Conservation (phyloP, 1,140 invertebrate genomes). For the Bombus soroeensis region DNA sequence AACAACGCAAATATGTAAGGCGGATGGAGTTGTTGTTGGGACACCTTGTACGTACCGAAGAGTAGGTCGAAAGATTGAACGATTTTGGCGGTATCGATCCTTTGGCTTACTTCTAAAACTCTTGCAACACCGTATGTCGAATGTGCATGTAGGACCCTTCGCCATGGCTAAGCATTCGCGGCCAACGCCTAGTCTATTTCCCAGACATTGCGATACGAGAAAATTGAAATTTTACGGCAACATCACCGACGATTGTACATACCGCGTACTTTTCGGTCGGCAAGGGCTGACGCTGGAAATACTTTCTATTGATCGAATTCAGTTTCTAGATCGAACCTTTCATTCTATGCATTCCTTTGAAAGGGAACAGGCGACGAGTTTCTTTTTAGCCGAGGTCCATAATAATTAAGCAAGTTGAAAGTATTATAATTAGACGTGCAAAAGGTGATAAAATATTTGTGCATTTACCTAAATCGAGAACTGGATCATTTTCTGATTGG, state of each 20-base stretch:
- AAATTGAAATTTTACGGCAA: conserved; percentile 72
- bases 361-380: too few species aligned
- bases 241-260: conserved; percentile 55
- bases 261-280: conserved; percentile 4
- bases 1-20: too few species aligned
- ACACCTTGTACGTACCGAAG: too few species aligned
- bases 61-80: conserved; percentile 55
- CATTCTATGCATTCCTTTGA: too few species aligned
- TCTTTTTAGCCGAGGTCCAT: background rate
- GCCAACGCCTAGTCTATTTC: conserved; percentile 37
- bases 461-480: background rate
- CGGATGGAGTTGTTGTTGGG: too few species aligned
- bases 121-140: conserved; percentile 49
- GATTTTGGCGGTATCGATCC: conserved; percentile 56
- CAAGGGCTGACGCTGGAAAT: too few species aligned
- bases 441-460: background rate
- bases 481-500: background rate
- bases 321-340: background rate
- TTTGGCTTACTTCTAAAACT: conserved; percentile 22
- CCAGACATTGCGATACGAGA: conserved; percentile 53
- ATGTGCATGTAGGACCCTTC: conserved; percentile 34
- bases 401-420: background rate
- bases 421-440: background rate
- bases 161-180: conserved; percentile 9
- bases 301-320: conserved; percentile 13